Base-by-base conservation (phyloP, 2,797 vertebrate species). In the Naso thynnoides region DNA sequence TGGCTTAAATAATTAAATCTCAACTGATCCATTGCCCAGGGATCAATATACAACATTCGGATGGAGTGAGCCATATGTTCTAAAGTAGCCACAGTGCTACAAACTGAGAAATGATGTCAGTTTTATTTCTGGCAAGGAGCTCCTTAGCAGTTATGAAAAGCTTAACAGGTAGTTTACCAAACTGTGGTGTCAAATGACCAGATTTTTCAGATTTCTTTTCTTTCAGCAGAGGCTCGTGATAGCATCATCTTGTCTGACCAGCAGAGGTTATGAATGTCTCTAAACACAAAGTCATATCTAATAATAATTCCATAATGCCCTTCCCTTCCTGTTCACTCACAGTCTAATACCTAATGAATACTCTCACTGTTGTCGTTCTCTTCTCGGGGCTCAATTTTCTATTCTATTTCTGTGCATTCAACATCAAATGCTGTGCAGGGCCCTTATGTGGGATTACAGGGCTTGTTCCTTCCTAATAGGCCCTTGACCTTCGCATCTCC, bases 401-500 rank as follows among this genome's bases (percentile, higher is more conserved):
- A 83, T 91, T 90, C 85, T 76, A 79, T 81, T 85, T 88, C 84
- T 87, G 73, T 79, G 84, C 84, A 70, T 86, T 61, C 78, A 85
- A 88, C 89, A 92, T 92, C 89, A 92, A 91, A 90, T 88, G 81
- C 70, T 48, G 78, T 42, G 84, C 88, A 53, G 75, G 86, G 86
- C 91, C 88, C 87, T 89, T 60, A 81, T 88, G 87, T 69, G 78
- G 86, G 90, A 93, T 93, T 91, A 89, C 87, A 92, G 89, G 83
- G 86, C 86, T 88, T 91, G 89, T 89, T 92, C 87, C 82, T 73
- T 90, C 83, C 88, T 94, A 93, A 94, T 95, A 94, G 93, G 92
- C 91, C 93, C 92, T 94, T 96, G 95, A 96, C 95, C 95, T 95
- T 94, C 92, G 87, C 88, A 63, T 94, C 91, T 93, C 89, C 92